A percentile compares a stretch with the other conserved stretches of the same genome.
phyloP scores from a whole-genome alignment of 2,797 vertebrate genomes.

The Podargus strigoides region DNA sequence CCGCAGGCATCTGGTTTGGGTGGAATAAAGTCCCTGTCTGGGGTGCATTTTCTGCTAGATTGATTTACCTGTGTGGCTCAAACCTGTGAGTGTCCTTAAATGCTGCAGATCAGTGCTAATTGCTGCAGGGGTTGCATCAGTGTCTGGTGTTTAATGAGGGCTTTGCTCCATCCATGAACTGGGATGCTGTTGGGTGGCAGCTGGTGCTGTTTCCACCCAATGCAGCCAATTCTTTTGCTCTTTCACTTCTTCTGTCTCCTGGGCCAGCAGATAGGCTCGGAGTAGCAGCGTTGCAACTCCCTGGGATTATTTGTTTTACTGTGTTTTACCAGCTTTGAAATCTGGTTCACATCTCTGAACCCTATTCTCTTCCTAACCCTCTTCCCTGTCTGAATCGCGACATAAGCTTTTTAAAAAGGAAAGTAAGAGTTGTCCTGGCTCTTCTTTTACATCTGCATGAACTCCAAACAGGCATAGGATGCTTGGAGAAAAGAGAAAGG shows the following conservation, averaged over 20 bases:
- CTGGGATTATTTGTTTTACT: neutral
- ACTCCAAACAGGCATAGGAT: neutral
- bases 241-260: neutral
- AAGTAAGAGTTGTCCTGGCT: neutral
- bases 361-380: neutral
- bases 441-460: neutral
- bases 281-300: neutral
- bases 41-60: neutral
- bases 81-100: neutral
- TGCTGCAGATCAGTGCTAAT: neutral
- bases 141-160: neutral
- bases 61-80: neutral
- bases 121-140: neutral
- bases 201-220: neutral
- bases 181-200: neutral
- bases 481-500: neutral
- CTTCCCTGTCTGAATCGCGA: neutral
- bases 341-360: neutral
- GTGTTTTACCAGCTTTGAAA: neutral
- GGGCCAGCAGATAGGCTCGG: neutral
- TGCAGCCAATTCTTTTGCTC: neutral
- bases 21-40: neutral
- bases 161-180: neutral
- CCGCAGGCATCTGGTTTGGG: neutral
- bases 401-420: neutral